phyloP scores from a whole-genome alignment of 2,113 vertebrate genomes.

The Heterocephalus glaber region DNA sequence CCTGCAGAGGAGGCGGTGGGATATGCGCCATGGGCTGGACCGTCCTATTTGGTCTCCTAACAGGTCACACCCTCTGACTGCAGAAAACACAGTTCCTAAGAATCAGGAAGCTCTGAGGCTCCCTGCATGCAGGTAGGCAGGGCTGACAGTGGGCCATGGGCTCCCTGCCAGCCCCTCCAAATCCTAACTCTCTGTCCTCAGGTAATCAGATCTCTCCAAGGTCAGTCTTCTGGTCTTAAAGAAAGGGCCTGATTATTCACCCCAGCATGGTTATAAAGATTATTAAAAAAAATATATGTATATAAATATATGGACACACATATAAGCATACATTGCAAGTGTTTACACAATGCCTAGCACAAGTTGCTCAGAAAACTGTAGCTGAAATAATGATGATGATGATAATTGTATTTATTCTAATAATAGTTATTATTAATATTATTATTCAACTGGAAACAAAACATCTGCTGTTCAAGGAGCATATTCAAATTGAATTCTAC shows the following conservation, averaged over 20 bases:
- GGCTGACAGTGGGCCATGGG: not conserved
- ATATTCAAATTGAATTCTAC: conserved; percentile 34
- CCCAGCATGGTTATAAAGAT: not conserved
- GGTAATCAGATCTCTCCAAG: not conserved
- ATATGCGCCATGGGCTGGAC: not conserved
- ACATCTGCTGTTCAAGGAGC: conserved; percentile 66
- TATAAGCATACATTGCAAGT: not conserved
- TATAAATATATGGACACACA: fast-evolving
- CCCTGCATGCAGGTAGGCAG: not conserved
- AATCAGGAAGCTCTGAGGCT: not conserved
- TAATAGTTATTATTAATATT: conserved; percentile 55
- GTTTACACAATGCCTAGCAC: not conserved
- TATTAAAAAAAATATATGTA: not conserved
- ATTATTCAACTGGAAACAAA: conserved; percentile 74
- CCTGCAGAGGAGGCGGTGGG: not conserved
- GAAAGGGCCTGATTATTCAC: not conserved
- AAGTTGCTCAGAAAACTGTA: not conserved
- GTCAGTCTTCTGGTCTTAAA: not conserved
- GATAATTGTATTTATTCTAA: conserved; percentile 62
- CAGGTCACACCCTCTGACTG: not conserved
- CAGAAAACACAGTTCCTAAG: not conserved
- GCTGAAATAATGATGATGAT: conserved; percentile 52
- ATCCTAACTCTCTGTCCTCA: not conserved
- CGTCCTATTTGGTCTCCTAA: not conserved
- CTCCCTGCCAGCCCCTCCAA: not conserved